These are phyloP conservation scores for Camponotus pennsylvanicus DNA, from an alignment of 1,140 invertebrate genomes.

Conservation along the genomic window DNA sequence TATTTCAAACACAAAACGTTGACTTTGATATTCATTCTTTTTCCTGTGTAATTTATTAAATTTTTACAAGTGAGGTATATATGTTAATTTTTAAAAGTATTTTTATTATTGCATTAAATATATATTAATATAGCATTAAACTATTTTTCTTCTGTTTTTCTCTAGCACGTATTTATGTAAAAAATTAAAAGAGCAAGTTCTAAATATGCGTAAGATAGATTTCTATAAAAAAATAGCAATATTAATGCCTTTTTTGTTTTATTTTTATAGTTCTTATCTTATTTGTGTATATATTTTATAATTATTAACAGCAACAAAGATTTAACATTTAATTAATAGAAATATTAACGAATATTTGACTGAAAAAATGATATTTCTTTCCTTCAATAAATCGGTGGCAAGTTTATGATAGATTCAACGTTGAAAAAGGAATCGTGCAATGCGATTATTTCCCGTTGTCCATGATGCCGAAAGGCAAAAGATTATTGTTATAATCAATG, in stretches of 20 bases:
- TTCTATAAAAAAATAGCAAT: neutral
- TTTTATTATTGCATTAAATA: neutral
- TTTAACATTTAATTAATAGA: constrained; percentile 26
- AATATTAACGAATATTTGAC: constrained; percentile 86
- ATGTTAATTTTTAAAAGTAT: constrained; percentile 51
- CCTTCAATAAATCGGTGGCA: constrained; percentile 75
- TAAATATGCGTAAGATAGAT: neutral
- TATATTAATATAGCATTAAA: neutral
- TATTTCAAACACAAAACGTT: too few species aligned
- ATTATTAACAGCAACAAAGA: constrained; percentile 82
- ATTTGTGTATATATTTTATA: neutral
- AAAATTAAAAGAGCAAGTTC: neutral
- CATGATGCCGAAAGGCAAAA: too few species aligned
- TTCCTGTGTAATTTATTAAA: too few species aligned
- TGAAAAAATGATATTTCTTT: constrained; percentile 79
- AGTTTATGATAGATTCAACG: too few species aligned
- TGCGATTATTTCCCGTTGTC: too few species aligned
- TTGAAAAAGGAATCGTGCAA: too few species aligned
- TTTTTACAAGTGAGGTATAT: constrained; percentile 88
- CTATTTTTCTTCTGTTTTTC: neutral
- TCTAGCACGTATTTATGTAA: neutral
- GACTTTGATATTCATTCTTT: constrained; percentile 87
- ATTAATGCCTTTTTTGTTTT: neutral
- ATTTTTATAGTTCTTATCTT: neutral
- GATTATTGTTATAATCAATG: too few species aligned